phyloP scores from a whole-genome alignment of 2,113 vertebrate species.

The Antechinus flavipes region DNA sequence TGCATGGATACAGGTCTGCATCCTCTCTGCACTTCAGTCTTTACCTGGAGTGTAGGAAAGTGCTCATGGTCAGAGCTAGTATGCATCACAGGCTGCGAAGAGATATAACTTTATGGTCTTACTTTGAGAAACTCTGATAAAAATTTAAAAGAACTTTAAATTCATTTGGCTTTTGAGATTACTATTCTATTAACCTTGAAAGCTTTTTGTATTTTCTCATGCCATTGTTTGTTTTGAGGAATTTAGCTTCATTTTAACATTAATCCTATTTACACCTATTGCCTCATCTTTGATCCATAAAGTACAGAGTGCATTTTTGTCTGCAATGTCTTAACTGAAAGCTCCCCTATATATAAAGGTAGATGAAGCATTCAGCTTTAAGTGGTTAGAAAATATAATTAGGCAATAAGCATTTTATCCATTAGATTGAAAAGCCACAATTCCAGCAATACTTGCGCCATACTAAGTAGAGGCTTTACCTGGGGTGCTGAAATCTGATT shows the following conservation, averaged over 20 bases:
- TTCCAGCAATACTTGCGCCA: constrained; percentile 40
- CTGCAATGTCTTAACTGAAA: constrained; percentile 43
- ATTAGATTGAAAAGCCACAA: constrained; percentile 52
- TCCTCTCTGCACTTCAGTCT: neutral
- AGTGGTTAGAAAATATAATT: constrained; percentile 33
- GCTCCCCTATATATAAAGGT: constrained; percentile 50
- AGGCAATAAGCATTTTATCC: constrained; percentile 57
- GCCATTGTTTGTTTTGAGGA: constrained; percentile 78
- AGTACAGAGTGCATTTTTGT: constrained; percentile 51
- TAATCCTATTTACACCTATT: constrained; percentile 69
- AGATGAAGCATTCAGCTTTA: constrained; percentile 47
- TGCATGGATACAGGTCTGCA: neutral
- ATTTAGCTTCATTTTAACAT: constrained; percentile 79
- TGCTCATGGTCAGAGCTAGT: neutral
- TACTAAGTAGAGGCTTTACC: constrained; percentile 34
- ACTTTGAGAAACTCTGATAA: constrained; percentile 54
- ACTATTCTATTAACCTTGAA: constrained; percentile 75
- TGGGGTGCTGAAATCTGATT: constrained; percentile 23
- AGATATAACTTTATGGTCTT: constrained; percentile 51
- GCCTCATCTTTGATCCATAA: constrained; percentile 74
- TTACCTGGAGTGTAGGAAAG: neutral
- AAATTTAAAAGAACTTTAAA: constrained; percentile 67
- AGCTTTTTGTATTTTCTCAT: constrained; percentile 72
- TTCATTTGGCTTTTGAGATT: constrained; percentile 74
- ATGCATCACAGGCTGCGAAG: neutral